Conservation (phyloP, 2,797 vertebrate species). For the Syngnathus rostellatus region DNA sequence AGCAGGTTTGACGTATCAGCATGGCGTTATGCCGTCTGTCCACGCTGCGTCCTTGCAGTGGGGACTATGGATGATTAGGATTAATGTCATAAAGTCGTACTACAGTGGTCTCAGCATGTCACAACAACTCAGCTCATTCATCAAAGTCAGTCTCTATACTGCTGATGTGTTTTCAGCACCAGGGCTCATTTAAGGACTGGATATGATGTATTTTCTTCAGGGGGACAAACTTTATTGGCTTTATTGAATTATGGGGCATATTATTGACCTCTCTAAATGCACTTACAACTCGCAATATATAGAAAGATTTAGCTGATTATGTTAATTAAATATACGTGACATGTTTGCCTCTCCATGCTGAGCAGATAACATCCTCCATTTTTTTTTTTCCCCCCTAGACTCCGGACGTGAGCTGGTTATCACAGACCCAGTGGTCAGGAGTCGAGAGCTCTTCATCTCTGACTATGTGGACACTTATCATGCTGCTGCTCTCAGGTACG, state of each 20-base stretch:
- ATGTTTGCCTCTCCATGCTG: background rate
- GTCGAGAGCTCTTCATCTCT: slow-evolving; percentile 97
- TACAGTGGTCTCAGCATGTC: slow-evolving; percentile 20
- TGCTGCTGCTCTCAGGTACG: slow-evolving; percentile 92
- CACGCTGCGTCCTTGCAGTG: slow-evolving; percentile 38
- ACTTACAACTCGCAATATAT: background rate
- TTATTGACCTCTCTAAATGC: slow-evolving; percentile 32
- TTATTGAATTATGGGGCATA: slow-evolving; percentile 44
- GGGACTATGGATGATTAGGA: slow-evolving; percentile 48
- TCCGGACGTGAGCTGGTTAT: slow-evolving; percentile 96
- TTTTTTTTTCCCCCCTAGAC: slow-evolving; percentile 63
- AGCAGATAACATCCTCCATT: slow-evolving; percentile 5
- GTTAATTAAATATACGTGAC: background rate
- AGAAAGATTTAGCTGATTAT: background rate
- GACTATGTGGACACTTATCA: slow-evolving; percentile 98
- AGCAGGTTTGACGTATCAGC: slow-evolving; percentile 4
- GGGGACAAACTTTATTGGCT: slow-evolving; percentile 33
- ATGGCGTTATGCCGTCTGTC: slow-evolving; percentile 20
- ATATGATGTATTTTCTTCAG: slow-evolving; percentile 22
- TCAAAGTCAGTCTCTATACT: slow-evolving; percentile 34
- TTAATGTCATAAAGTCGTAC: slow-evolving; percentile 46
- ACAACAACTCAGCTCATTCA: slow-evolving; percentile 42
- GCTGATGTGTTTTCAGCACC: slow-evolving; percentile 34
- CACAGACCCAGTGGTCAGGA: slow-evolving; percentile 95
- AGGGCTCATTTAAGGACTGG: slow-evolving; percentile 41